These are phyloP conservation scores for Diarsia mendica DNA, from an alignment of 2,888 invertebrate species.

Conservation along the genomic window DNA sequence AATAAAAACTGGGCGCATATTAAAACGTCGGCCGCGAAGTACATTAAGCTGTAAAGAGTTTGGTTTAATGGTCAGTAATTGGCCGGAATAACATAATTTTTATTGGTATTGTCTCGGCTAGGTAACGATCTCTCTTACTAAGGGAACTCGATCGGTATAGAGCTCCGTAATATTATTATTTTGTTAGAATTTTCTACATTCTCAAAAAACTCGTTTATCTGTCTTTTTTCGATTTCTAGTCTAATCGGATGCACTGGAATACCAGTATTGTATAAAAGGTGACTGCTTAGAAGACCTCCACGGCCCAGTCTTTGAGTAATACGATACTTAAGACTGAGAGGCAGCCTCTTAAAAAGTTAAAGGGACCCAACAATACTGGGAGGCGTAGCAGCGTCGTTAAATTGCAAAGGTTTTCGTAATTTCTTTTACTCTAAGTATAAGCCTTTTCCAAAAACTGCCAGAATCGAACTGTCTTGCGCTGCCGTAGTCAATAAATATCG, in stretches of 20 bases:
- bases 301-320: neutral
- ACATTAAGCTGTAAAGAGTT: constrained; percentile 83
- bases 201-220: neutral
- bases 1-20: constrained; percentile 70
- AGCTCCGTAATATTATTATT: neutral
- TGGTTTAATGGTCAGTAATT: constrained; percentile 86
- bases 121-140: constrained; percentile 71
- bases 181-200: neutral
- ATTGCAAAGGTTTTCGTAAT: neutral
- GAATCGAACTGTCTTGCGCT: neutral
- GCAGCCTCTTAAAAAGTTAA: too few species aligned
- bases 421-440: neutral
- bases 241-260: neutral
- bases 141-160: constrained; percentile 65
- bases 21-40: constrained; percentile 73
- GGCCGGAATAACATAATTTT: constrained; percentile 86
- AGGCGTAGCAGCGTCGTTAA: neutral
- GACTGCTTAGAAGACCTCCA: neutral
- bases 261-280: neutral
- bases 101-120: constrained; percentile 85
- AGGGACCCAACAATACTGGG: neutral
- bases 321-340: neutral
- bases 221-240: neutral
- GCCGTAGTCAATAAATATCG: neutral
- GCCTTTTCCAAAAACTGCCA: neutral